A percentile compares a stretch with the other conserved stretches of the same genome.
Evolutionary conservation across 1,140 invertebrate species (phyloP).

Genomic region (Leptinotarsa undecemlineata): DNA sequence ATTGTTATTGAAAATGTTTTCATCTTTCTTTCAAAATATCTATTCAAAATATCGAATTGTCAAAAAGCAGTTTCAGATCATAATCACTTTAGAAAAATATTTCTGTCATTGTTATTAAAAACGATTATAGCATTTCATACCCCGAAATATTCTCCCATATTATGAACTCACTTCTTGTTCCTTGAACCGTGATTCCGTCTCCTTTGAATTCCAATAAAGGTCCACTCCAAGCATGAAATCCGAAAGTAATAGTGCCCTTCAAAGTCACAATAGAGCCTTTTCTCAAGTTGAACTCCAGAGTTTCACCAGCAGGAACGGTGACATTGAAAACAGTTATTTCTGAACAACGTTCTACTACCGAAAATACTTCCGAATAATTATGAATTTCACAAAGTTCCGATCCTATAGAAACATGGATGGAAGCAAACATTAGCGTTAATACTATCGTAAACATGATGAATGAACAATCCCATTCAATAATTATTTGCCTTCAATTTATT

Average conservation of each 20-base stretch:
- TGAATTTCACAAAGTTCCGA: neutral
- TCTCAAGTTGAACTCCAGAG: slow-evolving; percentile 11
- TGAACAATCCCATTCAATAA: too few relatives aligned
- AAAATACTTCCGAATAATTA: neutral
- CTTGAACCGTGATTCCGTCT: neutral
- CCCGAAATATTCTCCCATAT: too few relatives aligned
- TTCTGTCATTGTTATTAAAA: too few relatives aligned
- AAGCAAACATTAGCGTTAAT: neutral
- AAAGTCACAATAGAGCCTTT: slow-evolving; percentile 11
- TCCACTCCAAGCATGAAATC: neutral
- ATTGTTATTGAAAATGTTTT: too few relatives aligned
- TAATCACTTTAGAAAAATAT: too few relatives aligned
- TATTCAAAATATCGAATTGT: too few relatives aligned
- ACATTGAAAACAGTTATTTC: slow-evolving; percentile 14
- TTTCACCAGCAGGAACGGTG: slow-evolving; percentile 10
- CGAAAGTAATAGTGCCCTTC: slow-evolving; percentile 2
- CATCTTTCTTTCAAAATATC: too few relatives aligned
- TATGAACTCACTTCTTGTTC: neutral
- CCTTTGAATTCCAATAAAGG: slow-evolving; percentile 1
- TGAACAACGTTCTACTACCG: neutral
- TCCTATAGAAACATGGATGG: neutral
- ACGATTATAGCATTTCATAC: too few relatives aligned
- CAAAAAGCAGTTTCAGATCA: too few relatives aligned
- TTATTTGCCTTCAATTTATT: too few relatives aligned
- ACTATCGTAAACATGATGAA: neutral